Evolutionary conservation across 2,113 vertebrate species (phyloP).

Genomic region (Hemibagrus wyckioides): DNA sequence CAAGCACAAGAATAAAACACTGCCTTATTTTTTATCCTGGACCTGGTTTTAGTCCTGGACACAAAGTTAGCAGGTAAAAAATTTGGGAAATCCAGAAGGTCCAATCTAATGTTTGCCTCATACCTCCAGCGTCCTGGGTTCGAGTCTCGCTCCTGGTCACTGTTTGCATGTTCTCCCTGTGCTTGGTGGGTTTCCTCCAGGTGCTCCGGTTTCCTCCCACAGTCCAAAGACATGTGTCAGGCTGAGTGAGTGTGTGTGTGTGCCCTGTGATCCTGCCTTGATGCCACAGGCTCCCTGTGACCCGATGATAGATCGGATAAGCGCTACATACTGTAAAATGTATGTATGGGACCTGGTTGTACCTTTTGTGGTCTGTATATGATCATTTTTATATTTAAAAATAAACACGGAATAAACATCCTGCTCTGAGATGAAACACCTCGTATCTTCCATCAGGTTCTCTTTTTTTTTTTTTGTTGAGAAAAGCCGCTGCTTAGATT

Average conservation of each 20-base stretch:
- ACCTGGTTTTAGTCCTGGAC: neutral
- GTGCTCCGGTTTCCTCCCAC: too few species aligned
- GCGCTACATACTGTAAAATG: too few species aligned
- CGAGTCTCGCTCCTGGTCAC: too few species aligned
- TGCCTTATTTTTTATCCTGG: neutral
- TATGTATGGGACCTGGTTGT: neutral
- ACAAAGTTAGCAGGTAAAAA: neutral
- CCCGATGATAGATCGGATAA: too few species aligned
- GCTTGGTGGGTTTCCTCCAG: too few species aligned
- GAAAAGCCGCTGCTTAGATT: conserved; percentile 16
- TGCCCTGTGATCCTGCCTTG: too few species aligned
- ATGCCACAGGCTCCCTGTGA: too few species aligned
- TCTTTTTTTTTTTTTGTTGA: too few species aligned
- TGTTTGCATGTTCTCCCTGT: too few species aligned
- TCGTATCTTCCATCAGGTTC: conserved; percentile 8
- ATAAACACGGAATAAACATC: neutral
- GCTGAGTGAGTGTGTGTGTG: too few species aligned
- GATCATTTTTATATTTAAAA: neutral
- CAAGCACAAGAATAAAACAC: neutral
- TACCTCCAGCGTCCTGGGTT: too few species aligned
- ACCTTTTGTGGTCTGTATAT: neutral
- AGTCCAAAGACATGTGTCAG: too few species aligned
- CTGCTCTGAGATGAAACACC: neutral
- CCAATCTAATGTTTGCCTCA: neutral
- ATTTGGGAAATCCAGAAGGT: neutral